Conservation (phyloP, 2,113 vertebrate species). For the Microtus pennsylvanicus region DNA sequence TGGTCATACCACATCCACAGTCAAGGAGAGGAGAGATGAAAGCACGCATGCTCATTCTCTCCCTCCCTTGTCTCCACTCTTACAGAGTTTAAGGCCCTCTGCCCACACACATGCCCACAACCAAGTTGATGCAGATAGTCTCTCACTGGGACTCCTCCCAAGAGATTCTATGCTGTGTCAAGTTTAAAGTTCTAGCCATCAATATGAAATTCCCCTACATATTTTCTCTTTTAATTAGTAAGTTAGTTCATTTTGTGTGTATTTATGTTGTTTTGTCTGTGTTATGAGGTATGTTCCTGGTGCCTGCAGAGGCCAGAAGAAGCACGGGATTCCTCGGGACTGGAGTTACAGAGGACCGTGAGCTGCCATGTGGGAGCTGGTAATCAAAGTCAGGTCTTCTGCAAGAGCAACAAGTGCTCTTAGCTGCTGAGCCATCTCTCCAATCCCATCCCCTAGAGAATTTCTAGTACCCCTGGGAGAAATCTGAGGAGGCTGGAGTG, state of each 20-base stretch:
- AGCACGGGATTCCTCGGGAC: neutral
- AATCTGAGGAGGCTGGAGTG: neutral
- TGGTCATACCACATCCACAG: neutral
- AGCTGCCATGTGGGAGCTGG: neutral
- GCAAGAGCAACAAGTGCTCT: neutral
- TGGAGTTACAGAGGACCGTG: no score
- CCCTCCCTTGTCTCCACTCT: neutral
- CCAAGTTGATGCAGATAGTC: neutral
- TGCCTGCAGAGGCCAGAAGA: neutral
- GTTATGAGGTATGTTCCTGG: neutral
- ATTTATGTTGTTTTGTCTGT: neutral
- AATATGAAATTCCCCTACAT: neutral
- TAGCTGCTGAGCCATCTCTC: neutral
- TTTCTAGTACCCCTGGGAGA: neutral
- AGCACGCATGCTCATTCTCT: rapidly evolving
- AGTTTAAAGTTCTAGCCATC: neutral
- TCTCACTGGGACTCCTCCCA: neutral
- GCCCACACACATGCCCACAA: neutral
- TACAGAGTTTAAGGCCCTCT: neutral
- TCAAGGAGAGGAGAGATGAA: neutral
- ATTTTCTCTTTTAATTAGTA: neutral
- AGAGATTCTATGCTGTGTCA: neutral
- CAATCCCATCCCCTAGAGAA: neutral
- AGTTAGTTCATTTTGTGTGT: neutral
- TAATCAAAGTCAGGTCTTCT: neutral